Evolutionary conservation across 1,140 invertebrate genomes (phyloP), one percentile per base, ranked within the genome.

Genomic region (Heliconius eleuchia): DNA sequence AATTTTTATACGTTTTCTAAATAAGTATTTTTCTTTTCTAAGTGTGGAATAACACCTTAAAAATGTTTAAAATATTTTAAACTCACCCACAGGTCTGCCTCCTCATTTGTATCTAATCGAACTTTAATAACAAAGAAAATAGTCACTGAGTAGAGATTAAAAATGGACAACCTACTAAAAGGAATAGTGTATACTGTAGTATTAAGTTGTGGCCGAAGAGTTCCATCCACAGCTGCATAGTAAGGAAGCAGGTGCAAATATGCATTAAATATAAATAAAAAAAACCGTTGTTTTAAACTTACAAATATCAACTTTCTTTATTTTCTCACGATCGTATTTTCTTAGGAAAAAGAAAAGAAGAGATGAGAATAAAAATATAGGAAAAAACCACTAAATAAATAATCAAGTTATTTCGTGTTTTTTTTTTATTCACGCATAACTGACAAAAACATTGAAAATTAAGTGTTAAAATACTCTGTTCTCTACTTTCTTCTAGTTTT

Each of bases 161-260:
- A 66, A 66, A 66, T 66, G 23, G 13, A 18, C 60, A 18, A 30
- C 23, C 23, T 11, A 30, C 27, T 30, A 66, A 16, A 66, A 30
- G 3, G 60, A 66, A 23, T 2, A 27, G 23, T 27, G 27, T 30
- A 30, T 66, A 66, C 60, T 66, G 60, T 16, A 66, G 60, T 11
- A n/a, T 60, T 23, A 23, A 4, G 1, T 66, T 30, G 19, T 30
- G 9, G 3, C 23, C 11, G n/a, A 13, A 27, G 23, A 27, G 60
- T 66, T 66, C 60, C 60, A 23, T 66, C 27, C 60, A 66, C 57
- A 60, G 60, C 60, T 66, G 60, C 60, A 66, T 66, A 16, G 23
- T 13, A 30, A 66, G 60, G 60, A 66, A 66, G 60, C 27, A 66
- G 60, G 60, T 66, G 60, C 13, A 66, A 66, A 30, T 27, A 30